phyloP scores from a whole-genome alignment of 2,113 vertebrate species.

The Festucalex cinctus region DNA sequence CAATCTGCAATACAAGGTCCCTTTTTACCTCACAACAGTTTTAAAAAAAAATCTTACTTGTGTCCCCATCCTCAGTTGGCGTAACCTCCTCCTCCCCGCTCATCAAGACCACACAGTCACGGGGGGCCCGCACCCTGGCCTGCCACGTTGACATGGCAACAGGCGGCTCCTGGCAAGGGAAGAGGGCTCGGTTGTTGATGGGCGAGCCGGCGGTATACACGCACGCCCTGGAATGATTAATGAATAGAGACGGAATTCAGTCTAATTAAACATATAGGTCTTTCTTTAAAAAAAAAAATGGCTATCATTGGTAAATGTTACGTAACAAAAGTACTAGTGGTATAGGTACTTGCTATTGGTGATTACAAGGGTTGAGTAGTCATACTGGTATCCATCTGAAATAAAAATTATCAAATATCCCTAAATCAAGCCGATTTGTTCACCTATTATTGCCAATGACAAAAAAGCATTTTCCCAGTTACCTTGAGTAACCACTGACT shows the following conservation, averaged over 20 bases:
- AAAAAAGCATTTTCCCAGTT: too few relatives aligned
- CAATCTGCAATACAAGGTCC: background rate
- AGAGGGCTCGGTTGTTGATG: constrained; percentile 97
- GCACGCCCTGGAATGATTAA: constrained; percentile 80
- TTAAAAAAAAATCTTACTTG: constrained; percentile 68
- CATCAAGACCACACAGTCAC: constrained; percentile 85
- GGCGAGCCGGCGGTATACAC: constrained; percentile 94
- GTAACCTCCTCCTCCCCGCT: constrained; percentile 88
- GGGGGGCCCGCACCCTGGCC: constrained; percentile 81
- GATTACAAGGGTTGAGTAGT: too few relatives aligned
- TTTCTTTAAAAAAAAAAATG: too few relatives aligned
- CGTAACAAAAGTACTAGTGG: too few relatives aligned
- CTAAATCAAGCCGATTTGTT: too few relatives aligned
- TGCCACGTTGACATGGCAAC: constrained; percentile 98
- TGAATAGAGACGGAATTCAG: constrained; percentile 31
- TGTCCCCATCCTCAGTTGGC: constrained; percentile 68
- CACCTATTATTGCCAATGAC: too few relatives aligned
- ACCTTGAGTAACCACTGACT: too few relatives aligned
- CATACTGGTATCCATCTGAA: too few relatives aligned
- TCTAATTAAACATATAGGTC: background rate
- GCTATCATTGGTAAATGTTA: too few relatives aligned
- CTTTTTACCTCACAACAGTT: background rate
- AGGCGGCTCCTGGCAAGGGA: constrained; percentile 97
- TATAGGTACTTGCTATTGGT: too few relatives aligned
- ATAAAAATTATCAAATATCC: too few relatives aligned